Base-by-base conservation (phyloP, 2,113 vertebrate species). In the Himantopus leucocephalus region DNA sequence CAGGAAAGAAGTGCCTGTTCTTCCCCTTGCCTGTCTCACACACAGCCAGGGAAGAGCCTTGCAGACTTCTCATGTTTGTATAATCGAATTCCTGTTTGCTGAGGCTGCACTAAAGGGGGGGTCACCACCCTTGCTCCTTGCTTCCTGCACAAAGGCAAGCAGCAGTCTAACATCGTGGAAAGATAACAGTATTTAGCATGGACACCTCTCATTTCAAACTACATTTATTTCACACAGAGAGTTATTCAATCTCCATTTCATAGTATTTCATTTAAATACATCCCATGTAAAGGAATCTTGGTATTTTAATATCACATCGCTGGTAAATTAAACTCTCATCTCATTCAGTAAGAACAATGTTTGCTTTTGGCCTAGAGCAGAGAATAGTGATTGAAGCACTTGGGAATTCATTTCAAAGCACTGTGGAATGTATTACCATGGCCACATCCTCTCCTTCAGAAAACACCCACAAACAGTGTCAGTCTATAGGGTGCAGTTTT, bases 401-500 rank as follows among this genome's bases (percentile, higher is more conserved):
- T 30, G 83, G 92, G 94, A 91, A 97, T 91, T 91, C 50, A 91
- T 92, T 96, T 89, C 92, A 92, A 95, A 97, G 85, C 4, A 3
- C 64, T 82, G 55, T 74, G 94, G 87, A 94, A 90, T 92, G 79
- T 63, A 88, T 88, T 88, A 64, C 68, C 79, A 35, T 0, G 20
- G 48, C 74, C 58, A 81, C 92, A 71, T 92, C 47, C 72, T 77
- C 85, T 58, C 45, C n/a, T 63, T 43, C 70, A 73, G 77, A 82
- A 90, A 75, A 92, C 45, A 75, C 59, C 63, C 75, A 39, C 67
- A 27, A 50, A 71, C 62, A 55, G 45, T 52, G 47, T 11, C 11
- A 23, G 71, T 75, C 94, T 75, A 21, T 16, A 75, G 86, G 88
- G 85, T 62, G 50, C 52, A 58, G 63, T 19, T 77, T 83, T 56